Evolutionary conservation across 2,888 invertebrate species (phyloP).

Genomic region (Scelioninae gen. 2): DNA sequence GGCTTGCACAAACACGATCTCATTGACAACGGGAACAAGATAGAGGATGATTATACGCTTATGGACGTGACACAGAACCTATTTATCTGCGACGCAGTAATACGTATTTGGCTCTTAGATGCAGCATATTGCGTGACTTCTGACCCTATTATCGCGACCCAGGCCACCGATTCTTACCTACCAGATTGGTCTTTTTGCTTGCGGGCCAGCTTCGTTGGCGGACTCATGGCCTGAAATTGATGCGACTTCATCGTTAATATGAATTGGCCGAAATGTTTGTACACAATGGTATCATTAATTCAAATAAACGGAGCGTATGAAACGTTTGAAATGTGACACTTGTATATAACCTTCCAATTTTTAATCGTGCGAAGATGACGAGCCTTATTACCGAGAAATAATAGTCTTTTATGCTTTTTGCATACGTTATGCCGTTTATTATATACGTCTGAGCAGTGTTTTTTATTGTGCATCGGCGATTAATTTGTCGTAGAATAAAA

Average conservation of each 20-base stretch:
- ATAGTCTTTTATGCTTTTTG: no score
- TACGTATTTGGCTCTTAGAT: constrained; percentile 24
- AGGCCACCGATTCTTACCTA: constrained; percentile 41
- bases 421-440: no score
- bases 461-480: no score
- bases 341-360: no score
- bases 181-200: constrained; percentile 27
- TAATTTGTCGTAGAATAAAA: no score
- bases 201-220: constrained; percentile 21
- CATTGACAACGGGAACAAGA: constrained; percentile 52
- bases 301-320: no score
- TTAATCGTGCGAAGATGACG: no score
- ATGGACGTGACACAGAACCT: constrained; percentile 39
- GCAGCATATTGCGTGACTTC: constrained; percentile 40
- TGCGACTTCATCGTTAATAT: constrained; percentile 12
- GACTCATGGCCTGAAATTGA: constrained; percentile 23
- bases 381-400: no score
- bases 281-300: constrained; percentile 8
- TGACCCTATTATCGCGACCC: constrained; percentile 43
- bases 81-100: constrained; percentile 47
- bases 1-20: constrained; percentile 43
- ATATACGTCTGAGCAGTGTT: no score
- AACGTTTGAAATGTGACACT: neutral
- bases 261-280: constrained; percentile 22
- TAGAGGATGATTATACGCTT: constrained; percentile 41